Conservation (phyloP, 1,140 invertebrate species). For the Vanessa atalanta region DNA sequence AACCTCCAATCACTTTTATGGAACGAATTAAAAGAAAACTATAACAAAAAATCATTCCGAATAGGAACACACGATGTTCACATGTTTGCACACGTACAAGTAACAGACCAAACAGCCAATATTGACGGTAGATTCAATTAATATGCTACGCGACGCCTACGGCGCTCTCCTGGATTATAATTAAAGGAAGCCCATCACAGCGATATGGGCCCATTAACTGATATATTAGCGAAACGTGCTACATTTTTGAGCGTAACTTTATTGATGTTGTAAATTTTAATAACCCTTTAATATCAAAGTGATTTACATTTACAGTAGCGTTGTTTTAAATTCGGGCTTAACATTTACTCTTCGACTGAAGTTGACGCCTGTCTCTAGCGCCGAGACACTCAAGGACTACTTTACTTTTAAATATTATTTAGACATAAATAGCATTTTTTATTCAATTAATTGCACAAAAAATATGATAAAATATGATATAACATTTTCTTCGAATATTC, state of each 20-base stretch:
- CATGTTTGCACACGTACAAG: constrained; percentile 27
- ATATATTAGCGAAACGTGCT: constrained; percentile 62
- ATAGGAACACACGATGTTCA: constrained; percentile 5
- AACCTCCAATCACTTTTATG: too few relatives aligned
- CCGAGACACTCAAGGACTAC: too few relatives aligned
- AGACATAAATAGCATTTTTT: too few relatives aligned
- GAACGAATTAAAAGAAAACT: not conserved
- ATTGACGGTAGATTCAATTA: constrained; percentile 58
- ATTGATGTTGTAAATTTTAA: constrained; percentile 24
- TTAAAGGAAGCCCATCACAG: constrained; percentile 55
- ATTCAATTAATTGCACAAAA: too few relatives aligned
- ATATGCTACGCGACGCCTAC: constrained; percentile 49
- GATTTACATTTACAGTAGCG: constrained; percentile 8
- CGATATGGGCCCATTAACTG: constrained; percentile 52
- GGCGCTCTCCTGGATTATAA: constrained; percentile 52
- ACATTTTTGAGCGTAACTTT: constrained; percentile 42
- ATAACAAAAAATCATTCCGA: not conserved
- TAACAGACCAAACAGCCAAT: constrained; percentile 20
- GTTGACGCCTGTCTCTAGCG: too few relatives aligned
- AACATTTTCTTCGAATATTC: too few relatives aligned
- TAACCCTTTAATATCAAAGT: constrained; percentile 16
- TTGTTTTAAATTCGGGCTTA: not conserved
- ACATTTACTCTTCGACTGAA: too few relatives aligned
- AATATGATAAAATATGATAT: too few relatives aligned
- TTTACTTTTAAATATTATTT: too few relatives aligned